Evolutionary conservation across 2,888 invertebrate species (phyloP).

Genomic region (Xylota segnis): DNA sequence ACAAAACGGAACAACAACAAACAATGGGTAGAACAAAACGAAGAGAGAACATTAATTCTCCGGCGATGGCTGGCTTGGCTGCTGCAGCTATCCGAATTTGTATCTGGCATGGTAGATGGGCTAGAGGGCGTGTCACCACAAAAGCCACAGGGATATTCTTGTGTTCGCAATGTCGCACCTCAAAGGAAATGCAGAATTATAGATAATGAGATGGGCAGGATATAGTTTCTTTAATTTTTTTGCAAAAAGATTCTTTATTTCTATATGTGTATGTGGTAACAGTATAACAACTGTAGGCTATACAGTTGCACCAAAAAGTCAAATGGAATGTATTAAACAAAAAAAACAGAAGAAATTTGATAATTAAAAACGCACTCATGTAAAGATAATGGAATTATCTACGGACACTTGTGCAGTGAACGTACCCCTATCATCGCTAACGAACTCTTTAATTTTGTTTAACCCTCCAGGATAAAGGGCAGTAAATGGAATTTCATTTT

Average conservation of each 20-base stretch:
- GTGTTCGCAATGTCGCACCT: slow-evolving; percentile 67
- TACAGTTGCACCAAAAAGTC: background rate
- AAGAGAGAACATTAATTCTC: slow-evolving; percentile 53
- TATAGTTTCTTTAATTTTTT: background rate
- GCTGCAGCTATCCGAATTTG: slow-evolving; percentile 40
- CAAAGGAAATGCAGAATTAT: slow-evolving; percentile 30
- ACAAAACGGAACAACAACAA: slow-evolving; percentile 76
- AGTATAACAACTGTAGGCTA: too few relatives aligned
- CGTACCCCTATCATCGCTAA: slow-evolving; percentile 33
- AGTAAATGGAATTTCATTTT: slow-evolving; percentile 4
- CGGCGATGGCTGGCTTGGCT: background rate
- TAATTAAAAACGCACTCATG: slow-evolving; percentile 36
- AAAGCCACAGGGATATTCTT: slow-evolving; percentile 67
- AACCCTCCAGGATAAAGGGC: background rate
- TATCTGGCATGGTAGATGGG: slow-evolving; percentile 34
- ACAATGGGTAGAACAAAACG: slow-evolving; percentile 71
- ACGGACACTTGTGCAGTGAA: slow-evolving; percentile 52
- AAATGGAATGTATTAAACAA: background rate
- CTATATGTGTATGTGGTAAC: too few relatives aligned
- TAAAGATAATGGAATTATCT: slow-evolving; percentile 40
- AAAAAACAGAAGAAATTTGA: background rate
- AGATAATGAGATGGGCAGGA: slow-evolving; percentile 5
- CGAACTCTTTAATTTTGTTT: background rate
- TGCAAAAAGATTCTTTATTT: background rate
- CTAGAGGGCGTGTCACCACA: slow-evolving; percentile 68